Evolutionary conservation across 1,140 invertebrate species (phyloP), one percentile per base, ranked within the genome.

Genomic region (Listronotus bonariensis): DNA sequence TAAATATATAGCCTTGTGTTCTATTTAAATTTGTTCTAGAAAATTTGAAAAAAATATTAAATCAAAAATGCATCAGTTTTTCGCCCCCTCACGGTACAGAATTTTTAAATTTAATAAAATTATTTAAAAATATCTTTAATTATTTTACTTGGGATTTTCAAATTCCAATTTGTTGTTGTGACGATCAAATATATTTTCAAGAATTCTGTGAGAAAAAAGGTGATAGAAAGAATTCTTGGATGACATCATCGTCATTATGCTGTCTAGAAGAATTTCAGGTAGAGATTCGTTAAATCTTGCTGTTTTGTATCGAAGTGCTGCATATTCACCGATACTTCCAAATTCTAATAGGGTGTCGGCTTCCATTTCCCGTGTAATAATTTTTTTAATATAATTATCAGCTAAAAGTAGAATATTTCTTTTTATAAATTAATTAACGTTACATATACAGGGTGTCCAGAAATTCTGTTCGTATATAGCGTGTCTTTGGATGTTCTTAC

Each of bases 151-250:
- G 0, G 85, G 84, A 0, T 79, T 79, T 32, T 80, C 71, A 48
- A 86, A 82, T 52, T 79, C 69, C 12, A 68, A 20, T 20, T 70
- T 75, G 62, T 87, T 86, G 0, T 76, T 64, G 11, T 80, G 76
- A 53, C 85, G 73, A 67, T 87, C 85, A 3, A 86, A 73, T 42
- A 87, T 73, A 69, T 80, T 77, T 20, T 85, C 80, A 3, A 85
- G 63, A 3, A 86, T 77, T 17, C 83, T 74, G 61, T 82, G 82
- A 7, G 84, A 84, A 9, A 85, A 68, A 0, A 86, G 69, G 59
- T 78, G 84, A 11, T 81, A 75, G 11, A 82, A 66, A 52, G 74
- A 63, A 61, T 80, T 81, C 14, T 73, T 51, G 0, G 82, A 83
- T 6, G 72, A 68, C 43, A 86, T 80, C 75, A 85, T 80, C 17